Base-by-base conservation (phyloP, 2,888 invertebrate species). In the Calliopum simillimum region DNA sequence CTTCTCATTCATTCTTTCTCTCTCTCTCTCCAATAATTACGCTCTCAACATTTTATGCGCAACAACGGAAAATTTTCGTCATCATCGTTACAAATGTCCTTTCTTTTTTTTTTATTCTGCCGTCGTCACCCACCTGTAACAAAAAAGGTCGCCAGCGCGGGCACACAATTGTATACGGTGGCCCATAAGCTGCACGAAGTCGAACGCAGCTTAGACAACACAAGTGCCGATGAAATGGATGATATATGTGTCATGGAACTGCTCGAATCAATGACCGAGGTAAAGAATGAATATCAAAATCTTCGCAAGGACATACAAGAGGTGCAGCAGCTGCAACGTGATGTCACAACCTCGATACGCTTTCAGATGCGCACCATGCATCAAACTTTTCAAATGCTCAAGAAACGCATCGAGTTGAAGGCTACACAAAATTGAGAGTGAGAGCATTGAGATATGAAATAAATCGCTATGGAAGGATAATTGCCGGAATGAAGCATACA, bases 281-380 rank as follows among this genome's bases (percentile, higher is more conserved):
- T 92, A 74, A 92, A 92, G 56, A 91, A 91, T 74, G 94, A 94
- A 84, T 94, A 94, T 86, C 92, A 92, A 84, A 92, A 92, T 80
- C 87, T 94, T 68, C 90, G 93, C 46, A 91, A 91, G 81, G 94
- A 94, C 86, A 89, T 94, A 79, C 89, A 91, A 78, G 94, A 94
- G 80, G 93, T 94, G 75, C 94, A 94, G 82, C 92, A 93, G 74
- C 85, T 94, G 78, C 94, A 94, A 85, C 90, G 92, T 76, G 93
- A 94, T 86, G 89, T 94, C 77, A 92, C 93, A 47, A 89, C 89
- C 72, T 90, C 93, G n/a, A 89, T 94, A 74, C 90, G 92, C 76
- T 88, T 89, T 71, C 94, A 94, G 83, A 88, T 94, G 80, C 80
- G 81, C 70, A 79, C 78, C 71, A 86, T 94, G 84, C 93, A 93